A percentile compares a stretch with the other conserved stretches of the same genome.
phyloP scores from a whole-genome alignment of 1,140 invertebrate species.

The Cardiocondyla obscurior region DNA sequence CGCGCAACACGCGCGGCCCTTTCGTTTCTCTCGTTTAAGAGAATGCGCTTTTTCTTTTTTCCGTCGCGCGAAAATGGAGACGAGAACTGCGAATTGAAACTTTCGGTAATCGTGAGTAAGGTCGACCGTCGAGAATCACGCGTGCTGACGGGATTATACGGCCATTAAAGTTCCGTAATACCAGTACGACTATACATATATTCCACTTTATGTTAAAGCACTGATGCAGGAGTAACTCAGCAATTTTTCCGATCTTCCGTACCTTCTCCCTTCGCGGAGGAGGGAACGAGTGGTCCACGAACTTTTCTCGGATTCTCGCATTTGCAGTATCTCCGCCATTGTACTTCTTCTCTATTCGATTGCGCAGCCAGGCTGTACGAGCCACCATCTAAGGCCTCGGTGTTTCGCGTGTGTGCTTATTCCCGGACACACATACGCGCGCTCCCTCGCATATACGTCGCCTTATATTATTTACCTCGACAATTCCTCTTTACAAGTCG shows the following conservation, averaged over 20 bases:
- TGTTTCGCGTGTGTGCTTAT: constrained; percentile 7
- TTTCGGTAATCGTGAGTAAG: background rate
- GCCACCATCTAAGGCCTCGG: background rate
- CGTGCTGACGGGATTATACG: background rate
- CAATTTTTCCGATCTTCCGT: constrained; percentile 30
- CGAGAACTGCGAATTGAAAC: background rate
- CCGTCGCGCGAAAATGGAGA: background rate
- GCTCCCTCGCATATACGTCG: background rate
- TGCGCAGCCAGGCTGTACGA: background rate
- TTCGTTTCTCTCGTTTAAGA: background rate
- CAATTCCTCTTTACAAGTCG: constrained; percentile 1
- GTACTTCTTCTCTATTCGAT: constrained; percentile 16
- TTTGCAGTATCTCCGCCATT: constrained; percentile 31
- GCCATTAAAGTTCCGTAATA: background rate
- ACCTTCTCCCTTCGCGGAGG: constrained; percentile 31
- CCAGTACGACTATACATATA: background rate
- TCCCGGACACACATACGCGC: no score
- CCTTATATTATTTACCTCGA: constrained; percentile 40
- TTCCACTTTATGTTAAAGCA: background rate
- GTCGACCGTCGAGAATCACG: background rate
- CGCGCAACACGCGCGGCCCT: background rate
- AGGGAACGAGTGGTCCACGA: constrained; percentile 30
- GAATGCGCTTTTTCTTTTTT: background rate
- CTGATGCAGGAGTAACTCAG: background rate
- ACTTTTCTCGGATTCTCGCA: constrained; percentile 43